phyloP scores from a whole-genome alignment of 1,140 invertebrate species.

The Tyrophagus putrescentiae region DNA sequence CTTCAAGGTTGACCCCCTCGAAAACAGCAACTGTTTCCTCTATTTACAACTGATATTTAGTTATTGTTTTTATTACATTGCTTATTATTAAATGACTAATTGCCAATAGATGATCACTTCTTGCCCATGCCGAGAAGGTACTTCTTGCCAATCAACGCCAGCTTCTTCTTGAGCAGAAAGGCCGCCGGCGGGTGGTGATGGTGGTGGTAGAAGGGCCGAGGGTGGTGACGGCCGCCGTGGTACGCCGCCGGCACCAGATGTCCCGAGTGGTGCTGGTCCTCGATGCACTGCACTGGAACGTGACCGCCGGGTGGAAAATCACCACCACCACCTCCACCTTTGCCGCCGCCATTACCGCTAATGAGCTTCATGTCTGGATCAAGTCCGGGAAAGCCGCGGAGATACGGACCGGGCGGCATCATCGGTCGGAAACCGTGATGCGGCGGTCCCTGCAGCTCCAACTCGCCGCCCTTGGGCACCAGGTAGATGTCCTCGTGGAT shows the following conservation, averaged over 20 bases:
- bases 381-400: neutral
- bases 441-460: neutral
- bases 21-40: no score
- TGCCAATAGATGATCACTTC: no score
- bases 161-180: constrained; percentile 7
- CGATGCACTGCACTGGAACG: neutral
- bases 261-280: neutral
- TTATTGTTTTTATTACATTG: no score
- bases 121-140: constrained; percentile 10
- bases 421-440: neutral
- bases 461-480: neutral
- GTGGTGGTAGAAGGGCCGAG: neutral
- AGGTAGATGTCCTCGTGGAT: constrained; percentile 8
- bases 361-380: neutral
- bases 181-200: neutral
- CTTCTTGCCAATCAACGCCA: neutral
- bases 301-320: neutral
- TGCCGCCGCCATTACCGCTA: no score
- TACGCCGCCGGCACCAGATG: neutral
- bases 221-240: neutral
- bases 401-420: neutral
- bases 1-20: no score
- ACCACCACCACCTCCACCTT: no score
- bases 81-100: no score
- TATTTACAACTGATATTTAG: no score